Conservation (phyloP, 1,140 invertebrate species). For the Chrysomallon squamiferum region DNA sequence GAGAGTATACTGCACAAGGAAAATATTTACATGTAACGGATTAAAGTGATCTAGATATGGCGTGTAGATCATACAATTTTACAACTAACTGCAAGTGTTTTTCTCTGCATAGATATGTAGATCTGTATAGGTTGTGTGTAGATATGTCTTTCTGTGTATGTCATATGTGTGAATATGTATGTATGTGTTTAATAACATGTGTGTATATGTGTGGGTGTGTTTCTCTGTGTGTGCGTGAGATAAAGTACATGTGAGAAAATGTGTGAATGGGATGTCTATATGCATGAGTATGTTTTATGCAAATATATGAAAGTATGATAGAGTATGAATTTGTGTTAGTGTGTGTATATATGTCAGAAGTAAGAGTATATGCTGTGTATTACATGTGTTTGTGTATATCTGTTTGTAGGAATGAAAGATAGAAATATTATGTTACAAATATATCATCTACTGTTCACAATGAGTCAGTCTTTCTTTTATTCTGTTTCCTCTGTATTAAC, state of each 20-base stretch:
- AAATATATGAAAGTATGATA: not conserved
- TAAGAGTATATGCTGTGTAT: not conserved
- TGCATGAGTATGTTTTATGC: not conserved
- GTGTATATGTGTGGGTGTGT: not conserved
- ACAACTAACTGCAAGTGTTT: not conserved
- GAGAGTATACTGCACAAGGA: not conserved
- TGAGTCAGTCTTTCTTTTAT: too few species aligned
- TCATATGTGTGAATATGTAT: not conserved
- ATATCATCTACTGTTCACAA: not conserved
- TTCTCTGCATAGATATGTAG: not conserved
- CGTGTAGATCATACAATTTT: not conserved
- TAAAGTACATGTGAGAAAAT: not conserved
- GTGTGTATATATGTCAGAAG: not conserved
- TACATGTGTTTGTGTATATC: not conserved
- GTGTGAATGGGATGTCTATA: not conserved
- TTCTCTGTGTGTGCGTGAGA: not conserved
- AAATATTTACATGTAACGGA: not conserved
- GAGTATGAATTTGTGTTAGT: not conserved
- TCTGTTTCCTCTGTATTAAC: too few species aligned
- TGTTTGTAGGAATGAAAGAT: not conserved
- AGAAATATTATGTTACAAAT: not conserved
- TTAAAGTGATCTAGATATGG: not conserved
- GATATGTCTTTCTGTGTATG: not conserved
- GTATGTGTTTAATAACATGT: not conserved
- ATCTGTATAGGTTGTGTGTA: not conserved